A percentile compares a stretch with the other conserved stretches of the same genome.
Conservation (phyloP, 2,113 vertebrate genomes). For the Glaucidium brasilianum region DNA sequence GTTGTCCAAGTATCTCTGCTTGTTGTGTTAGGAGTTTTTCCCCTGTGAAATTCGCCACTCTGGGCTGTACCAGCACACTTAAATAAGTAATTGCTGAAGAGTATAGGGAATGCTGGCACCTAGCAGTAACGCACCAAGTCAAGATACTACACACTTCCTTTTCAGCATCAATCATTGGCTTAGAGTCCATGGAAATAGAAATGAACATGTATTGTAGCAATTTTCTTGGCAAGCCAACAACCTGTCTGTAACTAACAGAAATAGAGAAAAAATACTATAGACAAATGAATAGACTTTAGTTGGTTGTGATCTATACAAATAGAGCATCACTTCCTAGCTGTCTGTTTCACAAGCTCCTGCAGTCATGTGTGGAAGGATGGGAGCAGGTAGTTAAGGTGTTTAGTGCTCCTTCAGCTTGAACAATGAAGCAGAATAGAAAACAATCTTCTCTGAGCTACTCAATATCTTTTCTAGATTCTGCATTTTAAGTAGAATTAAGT, state of each 20-base stretch:
- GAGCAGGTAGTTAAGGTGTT: not conserved
- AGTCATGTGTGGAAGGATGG: not conserved
- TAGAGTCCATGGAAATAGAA: not conserved
- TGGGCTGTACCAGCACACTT: not conserved
- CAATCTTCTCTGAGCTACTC: not conserved
- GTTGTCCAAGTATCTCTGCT: not conserved
- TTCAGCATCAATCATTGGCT: not conserved
- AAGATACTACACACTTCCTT: not conserved
- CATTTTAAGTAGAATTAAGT: not conserved
- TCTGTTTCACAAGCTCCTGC: not conserved
- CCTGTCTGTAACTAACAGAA: not conserved
- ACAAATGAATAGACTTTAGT: not conserved
- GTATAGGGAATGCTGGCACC: not conserved
- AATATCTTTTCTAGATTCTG: not conserved
- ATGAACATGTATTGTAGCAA: not conserved
- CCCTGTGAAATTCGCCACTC: not conserved
- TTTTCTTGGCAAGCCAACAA: not conserved
- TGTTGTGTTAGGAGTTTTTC: not conserved
- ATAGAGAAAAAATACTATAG: not conserved
- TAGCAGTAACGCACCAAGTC: not conserved
- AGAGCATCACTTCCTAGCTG: not conserved
- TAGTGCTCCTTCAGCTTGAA: not conserved
- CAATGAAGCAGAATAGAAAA: not conserved
- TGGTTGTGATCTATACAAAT: not conserved
- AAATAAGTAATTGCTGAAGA: not conserved